Base-by-base conservation (phyloP, 2,113 vertebrate genomes). In the Microcebus murinus region DNA sequence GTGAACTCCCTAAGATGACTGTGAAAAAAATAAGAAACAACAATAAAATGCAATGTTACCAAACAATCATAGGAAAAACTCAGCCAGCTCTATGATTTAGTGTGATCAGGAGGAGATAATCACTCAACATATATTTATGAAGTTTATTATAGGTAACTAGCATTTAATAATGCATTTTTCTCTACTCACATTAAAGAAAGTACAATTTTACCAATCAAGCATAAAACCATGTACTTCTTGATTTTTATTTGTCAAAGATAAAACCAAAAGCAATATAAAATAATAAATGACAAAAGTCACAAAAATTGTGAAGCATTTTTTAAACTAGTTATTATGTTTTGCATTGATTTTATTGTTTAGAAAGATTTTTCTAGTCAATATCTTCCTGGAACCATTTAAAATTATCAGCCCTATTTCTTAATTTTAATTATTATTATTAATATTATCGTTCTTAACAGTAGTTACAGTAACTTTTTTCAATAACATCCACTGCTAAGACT, bases 141-240 rank as follows among this genome's bases (percentile, higher is more conserved):
- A 77, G 31, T 52, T 92, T 5, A 18, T 77, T 84, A 36, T 85
- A 65, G 65, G 39, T 91, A 88, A 71, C 63, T 25, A 76, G 3
- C 7, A 79, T 90, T 96, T 87, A 96, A 77, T 92, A 95, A 92
- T 52, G 8, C 6, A 55, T 82, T 90, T 94, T 85, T 25, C 3
- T 95, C 18, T 52, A 85, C 21, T 81, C 4, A 45, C 15, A 82
- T 70, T 42, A 2, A 36, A 88, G 92, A 94, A 59, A 21, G 34
- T 79, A 25, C 29, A 85, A 76, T 91, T 95, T 96, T 65, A 67
- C 67, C 21, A 36, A 15, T 27, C 59, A 87, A 84, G 29, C 20
- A 82, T 59, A 92, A 95, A 87, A 59, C 18, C 52, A 0, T 52
- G 2, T 36, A 29, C 90, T 91, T 86, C 73, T 94, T 89, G 25